Evolutionary conservation across 2,888 invertebrate genomes (phyloP).

Genomic region (Drosophila flavopinicola): DNA sequence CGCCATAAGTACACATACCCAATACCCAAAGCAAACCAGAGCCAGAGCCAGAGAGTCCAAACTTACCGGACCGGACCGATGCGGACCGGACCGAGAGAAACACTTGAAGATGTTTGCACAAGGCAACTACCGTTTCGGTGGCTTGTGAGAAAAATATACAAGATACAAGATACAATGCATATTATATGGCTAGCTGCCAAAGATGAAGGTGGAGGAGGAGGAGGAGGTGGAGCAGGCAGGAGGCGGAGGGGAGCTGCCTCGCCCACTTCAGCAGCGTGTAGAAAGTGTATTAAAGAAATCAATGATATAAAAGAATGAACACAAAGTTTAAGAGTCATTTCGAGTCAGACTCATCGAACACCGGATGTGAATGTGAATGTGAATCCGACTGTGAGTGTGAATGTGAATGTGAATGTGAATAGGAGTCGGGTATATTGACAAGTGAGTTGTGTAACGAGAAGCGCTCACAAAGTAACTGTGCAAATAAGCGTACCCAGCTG

Average conservation of each 20-base stretch:
- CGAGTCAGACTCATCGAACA: conserved; percentile 42
- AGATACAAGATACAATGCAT: conserved; percentile 40
- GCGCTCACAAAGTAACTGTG: conserved; percentile 27
- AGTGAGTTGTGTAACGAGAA: conserved; percentile 31
- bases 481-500: conserved; percentile 21
- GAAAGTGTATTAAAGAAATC: conserved; percentile 75
- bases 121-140: conserved; percentile 78
- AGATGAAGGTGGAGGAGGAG: too few species aligned
- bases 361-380: conserved; percentile 61
- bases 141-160: conserved; percentile 77
- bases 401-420: too few species aligned
- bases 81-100: conserved; percentile 8
- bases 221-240: conserved; percentile 6
- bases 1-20: conserved; percentile 71
- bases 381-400: conserved; percentile 8
- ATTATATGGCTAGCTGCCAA: conserved; percentile 20
- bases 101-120: conserved; percentile 73
- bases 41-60: conserved; percentile 17
- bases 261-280: conserved; percentile 68
- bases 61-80: conserved; percentile 5
- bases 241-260: conserved; percentile 11
- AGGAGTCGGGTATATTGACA: conserved; percentile 1
- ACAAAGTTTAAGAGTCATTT: conserved; percentile 34
- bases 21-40: conserved; percentile 42
- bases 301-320: conserved; percentile 62